Conservation (phyloP, 2,888 invertebrate species). For the Noctua janthe region DNA sequence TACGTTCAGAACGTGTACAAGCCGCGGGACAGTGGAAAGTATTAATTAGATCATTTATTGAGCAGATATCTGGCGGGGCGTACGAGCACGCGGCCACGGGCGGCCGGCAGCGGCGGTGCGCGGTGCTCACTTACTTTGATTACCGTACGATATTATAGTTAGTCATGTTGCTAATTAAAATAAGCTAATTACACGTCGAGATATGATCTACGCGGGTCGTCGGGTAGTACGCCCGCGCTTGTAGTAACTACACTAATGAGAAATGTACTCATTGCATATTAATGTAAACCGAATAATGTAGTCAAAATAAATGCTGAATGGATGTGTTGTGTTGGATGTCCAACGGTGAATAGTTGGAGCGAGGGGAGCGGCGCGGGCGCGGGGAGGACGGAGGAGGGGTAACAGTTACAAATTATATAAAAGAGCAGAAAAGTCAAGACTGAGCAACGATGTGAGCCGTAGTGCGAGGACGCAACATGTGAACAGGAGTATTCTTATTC, state of each 20-base stretch:
- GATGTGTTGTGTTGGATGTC: constrained; percentile 14
- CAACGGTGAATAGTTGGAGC: background rate
- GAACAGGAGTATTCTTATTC: background rate
- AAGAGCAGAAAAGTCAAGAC: background rate
- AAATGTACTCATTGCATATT: constrained; percentile 20
- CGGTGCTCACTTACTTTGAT: background rate
- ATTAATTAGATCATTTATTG: background rate
- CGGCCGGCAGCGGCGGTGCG: background rate
- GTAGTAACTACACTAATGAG: constrained; percentile 35
- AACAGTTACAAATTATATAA: background rate
- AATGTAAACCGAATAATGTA: constrained; percentile 17
- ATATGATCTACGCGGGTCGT: constrained; percentile 13
- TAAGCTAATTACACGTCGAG: constrained; percentile 39
- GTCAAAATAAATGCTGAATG: constrained; percentile 1
- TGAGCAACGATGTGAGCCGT: background rate
- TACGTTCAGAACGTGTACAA: background rate
- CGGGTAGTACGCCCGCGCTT: background rate
- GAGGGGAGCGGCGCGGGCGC: background rate
- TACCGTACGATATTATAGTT: constrained; percentile 11
- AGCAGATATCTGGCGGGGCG: background rate
- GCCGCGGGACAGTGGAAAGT: background rate
- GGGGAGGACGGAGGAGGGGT: background rate
- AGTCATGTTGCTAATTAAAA: constrained; percentile 38
- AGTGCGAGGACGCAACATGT: background rate
- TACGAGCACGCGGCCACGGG: too few relatives aligned